Base-by-base conservation (phyloP, 2,888 invertebrate genomes). In the Drosophila acutilabella region DNA sequence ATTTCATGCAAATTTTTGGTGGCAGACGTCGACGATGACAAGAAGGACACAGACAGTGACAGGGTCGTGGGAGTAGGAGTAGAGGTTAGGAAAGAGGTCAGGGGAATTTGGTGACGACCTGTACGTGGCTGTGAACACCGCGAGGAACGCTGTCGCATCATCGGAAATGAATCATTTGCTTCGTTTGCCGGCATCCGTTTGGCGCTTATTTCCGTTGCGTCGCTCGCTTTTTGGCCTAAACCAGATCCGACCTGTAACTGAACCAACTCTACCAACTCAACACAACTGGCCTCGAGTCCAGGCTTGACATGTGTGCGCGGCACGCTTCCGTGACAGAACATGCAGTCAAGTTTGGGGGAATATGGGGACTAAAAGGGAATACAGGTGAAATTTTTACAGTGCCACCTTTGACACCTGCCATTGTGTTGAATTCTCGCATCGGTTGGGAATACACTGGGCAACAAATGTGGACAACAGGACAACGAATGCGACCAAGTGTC, bases 161-260 rank as follows among this genome's bases (percentile, higher is more conserved):
- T 91, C 91, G 91, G 91, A 91, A 91, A 91, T 91, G 90, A 91
- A 91, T 91, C 91, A 91, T 91, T 91, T 91, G 91, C 91, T 91
- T 91, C 91, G 91, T 91, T 91, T 91, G 91, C 80, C 89, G 91
- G 89, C 91, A 91, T 91, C 91, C 91, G 91, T 88, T 89, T 89
- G 90, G 86, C 90, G 91, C 87, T 90, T 91, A 90, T 90, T 91
- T 91, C 91, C 91, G 91, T 84, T 90, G 81, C 80, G 80, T 86
- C 79, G 76, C 64, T 81, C 74, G 74, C 38, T 71, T 80, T 80
- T 79, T 78, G 79, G 74, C 71, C 71, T 81, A 81, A 82, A 84
- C 85, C 81, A 65, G 72, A 58, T 47, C 62, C 56, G 36, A 57
- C 52, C 76, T 30, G 30, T 30, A 40, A 58, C 57, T 36, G 36